These are phyloP conservation scores for Scaeva pyrastri DNA, from an alignment of 2,888 invertebrate species.

Conservation along the genomic window DNA sequence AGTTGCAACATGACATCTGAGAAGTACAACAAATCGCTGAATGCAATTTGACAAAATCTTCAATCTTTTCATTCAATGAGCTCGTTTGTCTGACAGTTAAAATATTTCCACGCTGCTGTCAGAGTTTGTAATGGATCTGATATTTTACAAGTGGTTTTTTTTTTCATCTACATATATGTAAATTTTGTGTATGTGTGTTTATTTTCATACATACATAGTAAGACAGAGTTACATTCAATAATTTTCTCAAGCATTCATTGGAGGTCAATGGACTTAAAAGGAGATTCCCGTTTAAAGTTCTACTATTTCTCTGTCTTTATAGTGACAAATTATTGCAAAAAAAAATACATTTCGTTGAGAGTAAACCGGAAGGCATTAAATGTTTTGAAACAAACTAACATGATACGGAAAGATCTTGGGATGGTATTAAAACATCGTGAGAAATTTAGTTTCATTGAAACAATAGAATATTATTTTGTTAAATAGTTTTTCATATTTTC, in stretches of 20 bases:
- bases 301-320: not conserved
- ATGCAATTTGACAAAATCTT: slow-evolving; percentile 65
- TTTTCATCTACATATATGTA: too few species aligned
- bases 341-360: not conserved
- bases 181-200: too few species aligned
- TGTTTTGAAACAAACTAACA: not conserved
- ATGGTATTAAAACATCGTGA: not conserved
- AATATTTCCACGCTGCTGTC: slow-evolving; percentile 59
- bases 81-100: slow-evolving; percentile 62
- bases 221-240: slow-evolving; percentile 40
- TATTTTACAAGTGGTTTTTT: slow-evolving; percentile 52
- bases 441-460: not conserved
- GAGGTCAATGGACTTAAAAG: slow-evolving; percentile 71
- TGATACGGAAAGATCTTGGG: not conserved
- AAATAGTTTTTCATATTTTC: not conserved
- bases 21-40: slow-evolving; percentile 13
- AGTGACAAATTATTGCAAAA: slow-evolving; percentile 15
- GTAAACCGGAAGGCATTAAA: not conserved
- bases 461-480: slow-evolving; percentile 15
- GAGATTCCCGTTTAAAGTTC: slow-evolving; percentile 17
- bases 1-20: slow-evolving; percentile 10
- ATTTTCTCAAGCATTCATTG: slow-evolving; percentile 52
- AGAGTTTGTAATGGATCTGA: slow-evolving; percentile 53
- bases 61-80: slow-evolving; percentile 49
- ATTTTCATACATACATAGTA: not conserved